Evolutionary conservation across 1,140 invertebrate genomes (phyloP).

Genomic region (Orius insidiosus): DNA sequence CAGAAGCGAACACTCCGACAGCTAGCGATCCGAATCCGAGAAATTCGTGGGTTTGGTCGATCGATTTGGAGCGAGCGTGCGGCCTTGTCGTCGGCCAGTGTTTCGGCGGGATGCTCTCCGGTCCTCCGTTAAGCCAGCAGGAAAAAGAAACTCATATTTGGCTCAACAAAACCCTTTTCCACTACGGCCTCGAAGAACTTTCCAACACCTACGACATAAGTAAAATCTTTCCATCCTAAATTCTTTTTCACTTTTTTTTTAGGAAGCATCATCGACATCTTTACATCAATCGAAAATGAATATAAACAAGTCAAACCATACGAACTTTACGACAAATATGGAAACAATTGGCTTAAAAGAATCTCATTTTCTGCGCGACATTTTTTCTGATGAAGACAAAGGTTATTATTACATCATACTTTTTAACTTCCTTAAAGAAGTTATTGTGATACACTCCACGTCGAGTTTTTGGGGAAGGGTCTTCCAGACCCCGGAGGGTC

Average conservation of each 20-base stretch:
- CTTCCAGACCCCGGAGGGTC: too few relatives aligned
- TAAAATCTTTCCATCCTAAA: too few relatives aligned
- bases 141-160: conserved; percentile 32
- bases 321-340: conserved; percentile 10
- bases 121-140: conserved; percentile 27
- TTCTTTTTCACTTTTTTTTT: too few relatives aligned
- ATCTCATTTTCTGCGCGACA: conserved; percentile 9
- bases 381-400: conserved; percentile 8
- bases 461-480: too few relatives aligned
- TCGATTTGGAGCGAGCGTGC: conserved; percentile 41
- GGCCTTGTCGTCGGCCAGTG: conserved; percentile 40
- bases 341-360: conserved; percentile 10
- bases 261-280: conserved; percentile 13
- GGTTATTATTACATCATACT: conserved; percentile 2
- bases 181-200: conserved; percentile 31
- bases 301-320: conserved; percentile 2
- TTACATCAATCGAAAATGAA: conserved; percentile 2
- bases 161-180: conserved; percentile 35
- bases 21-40: conserved; percentile 26
- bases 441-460: too few relatives aligned
- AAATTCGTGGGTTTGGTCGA: conserved; percentile 37
- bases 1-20: conserved; percentile 30
- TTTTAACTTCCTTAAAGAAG: too few relatives aligned
- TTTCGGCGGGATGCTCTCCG: conserved; percentile 37
- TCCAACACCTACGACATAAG: conserved; percentile 16